phyloP scores from a whole-genome alignment of 2,797 vertebrate genomes.

The Okamejei kenojei region DNA sequence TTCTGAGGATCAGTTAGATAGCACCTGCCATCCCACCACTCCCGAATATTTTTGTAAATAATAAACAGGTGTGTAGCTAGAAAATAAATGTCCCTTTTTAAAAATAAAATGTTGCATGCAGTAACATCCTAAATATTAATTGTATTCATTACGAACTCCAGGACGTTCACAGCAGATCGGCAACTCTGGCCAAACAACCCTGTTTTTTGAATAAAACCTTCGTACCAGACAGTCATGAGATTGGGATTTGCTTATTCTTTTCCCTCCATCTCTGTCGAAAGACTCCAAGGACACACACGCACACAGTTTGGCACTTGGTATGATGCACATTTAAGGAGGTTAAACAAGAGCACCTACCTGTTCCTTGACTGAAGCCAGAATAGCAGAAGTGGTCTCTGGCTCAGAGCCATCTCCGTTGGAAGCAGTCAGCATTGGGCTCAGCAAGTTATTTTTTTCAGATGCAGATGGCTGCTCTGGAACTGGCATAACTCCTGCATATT shows the following conservation, averaged over 20 bases:
- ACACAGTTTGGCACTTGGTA: not conserved
- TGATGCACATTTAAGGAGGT: not conserved
- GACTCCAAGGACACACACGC: not conserved
- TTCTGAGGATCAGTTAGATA: not conserved
- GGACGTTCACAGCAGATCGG: not conserved
- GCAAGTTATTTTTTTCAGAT: slow-evolving; percentile 82
- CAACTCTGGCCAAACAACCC: not conserved
- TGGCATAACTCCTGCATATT: slow-evolving; percentile 70
- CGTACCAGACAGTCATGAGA: not conserved
- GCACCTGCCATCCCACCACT: no score
- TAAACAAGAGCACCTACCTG: slow-evolving; percentile 66
- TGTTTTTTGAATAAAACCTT: not conserved
- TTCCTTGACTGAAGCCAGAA: slow-evolving; percentile 95
- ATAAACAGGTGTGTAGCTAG: not conserved
- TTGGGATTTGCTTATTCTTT: not conserved
- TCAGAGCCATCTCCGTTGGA: slow-evolving; percentile 88
- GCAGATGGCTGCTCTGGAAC: slow-evolving; percentile 90
- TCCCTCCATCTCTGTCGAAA: not conserved
- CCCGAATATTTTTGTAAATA: not conserved
- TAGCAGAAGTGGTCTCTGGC: slow-evolving; percentile 89
- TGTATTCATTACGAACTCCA: no score
- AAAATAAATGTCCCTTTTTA: not conserved
- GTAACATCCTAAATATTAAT: not conserved
- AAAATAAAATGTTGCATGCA: not conserved
- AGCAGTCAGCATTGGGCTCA: slow-evolving; percentile 78